phyloP scores from a whole-genome alignment of 2,797 vertebrate genomes.

The Sebastes vulpes region DNA sequence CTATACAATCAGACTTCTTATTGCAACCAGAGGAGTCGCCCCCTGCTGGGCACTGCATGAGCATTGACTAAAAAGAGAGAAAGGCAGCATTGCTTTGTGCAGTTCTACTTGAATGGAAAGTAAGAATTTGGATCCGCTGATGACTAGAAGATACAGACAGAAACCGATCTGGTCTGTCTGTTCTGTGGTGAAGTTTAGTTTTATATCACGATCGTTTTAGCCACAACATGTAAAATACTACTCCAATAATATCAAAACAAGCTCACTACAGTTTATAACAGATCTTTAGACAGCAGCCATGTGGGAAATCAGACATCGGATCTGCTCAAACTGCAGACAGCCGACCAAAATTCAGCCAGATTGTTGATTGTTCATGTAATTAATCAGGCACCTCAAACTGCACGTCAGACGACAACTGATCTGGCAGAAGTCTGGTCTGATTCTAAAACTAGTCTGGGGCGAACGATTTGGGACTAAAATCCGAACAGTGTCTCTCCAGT shows the following conservation, averaged over 20 bases:
- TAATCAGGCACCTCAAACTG: not conserved
- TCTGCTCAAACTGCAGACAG: not conserved
- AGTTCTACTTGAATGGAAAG: not conserved
- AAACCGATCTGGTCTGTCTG: rapidly evolving
- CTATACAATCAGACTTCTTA: no score
- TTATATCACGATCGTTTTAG: no score
- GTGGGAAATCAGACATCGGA: not conserved
- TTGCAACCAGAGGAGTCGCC: no score
- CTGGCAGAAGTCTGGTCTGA: not conserved
- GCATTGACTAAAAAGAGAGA: not conserved
- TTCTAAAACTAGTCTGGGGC: not conserved
- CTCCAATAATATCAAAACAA: not conserved
- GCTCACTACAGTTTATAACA: not conserved
- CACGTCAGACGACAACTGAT: not conserved
- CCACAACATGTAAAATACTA: not conserved
- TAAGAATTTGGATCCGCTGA: not conserved
- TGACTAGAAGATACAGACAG: no score
- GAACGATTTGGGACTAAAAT: not conserved
- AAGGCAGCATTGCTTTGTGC: not conserved
- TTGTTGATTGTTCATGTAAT: not conserved
- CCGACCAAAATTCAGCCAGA: not conserved
- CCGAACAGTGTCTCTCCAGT: not conserved
- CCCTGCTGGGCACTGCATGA: not conserved
- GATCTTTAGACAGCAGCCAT: not conserved
- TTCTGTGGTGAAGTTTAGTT: no score